These are phyloP conservation scores for Aphodius granarius DNA, from an alignment of 2,888 invertebrate genomes.

Conservation along the genomic window DNA sequence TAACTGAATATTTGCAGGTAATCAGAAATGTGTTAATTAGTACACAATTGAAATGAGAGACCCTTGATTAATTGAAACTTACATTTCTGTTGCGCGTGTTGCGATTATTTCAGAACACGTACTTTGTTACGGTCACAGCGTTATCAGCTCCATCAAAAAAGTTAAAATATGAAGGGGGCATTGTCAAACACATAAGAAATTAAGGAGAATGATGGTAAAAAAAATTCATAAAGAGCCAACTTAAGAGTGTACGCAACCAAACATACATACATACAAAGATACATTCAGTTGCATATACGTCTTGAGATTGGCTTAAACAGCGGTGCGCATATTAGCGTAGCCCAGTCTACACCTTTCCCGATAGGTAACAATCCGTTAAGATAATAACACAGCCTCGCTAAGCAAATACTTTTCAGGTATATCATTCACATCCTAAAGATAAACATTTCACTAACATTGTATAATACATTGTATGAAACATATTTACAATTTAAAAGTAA, in stretches of 20 bases:
- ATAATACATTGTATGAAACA: constrained; percentile 47
- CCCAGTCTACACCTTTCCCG: constrained; percentile 34
- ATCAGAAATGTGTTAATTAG: neutral
- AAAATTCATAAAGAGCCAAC: neutral
- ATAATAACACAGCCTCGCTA: constrained; percentile 62
- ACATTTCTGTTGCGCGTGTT: neutral
- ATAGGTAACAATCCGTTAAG: constrained; percentile 55
- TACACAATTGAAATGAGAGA: neutral
- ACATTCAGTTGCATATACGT: constrained; percentile 7
- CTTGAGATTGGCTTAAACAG: constrained; percentile 17
- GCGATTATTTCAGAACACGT: neutral
- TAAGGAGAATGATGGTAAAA: neutral
- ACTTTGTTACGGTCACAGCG: neutral
- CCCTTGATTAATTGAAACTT: neutral
- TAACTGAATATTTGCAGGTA: neutral
- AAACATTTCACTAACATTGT: constrained; percentile 42
- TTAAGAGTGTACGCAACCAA: neutral
- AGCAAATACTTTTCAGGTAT: constrained; percentile 62
- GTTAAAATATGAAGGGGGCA: neutral
- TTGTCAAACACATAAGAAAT: neutral
- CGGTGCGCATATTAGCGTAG: constrained; percentile 28
- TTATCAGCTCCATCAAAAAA: neutral
- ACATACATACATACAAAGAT: constrained; percentile 20
- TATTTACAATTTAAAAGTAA: constrained; percentile 50
- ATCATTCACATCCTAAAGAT: constrained; percentile 40